Percentiles rank a stretch among this genome's conserved stretches.
Evolutionary conservation across 2,797 vertebrate species (phyloP).

Genomic region (Bradypodion pumilum): DNA sequence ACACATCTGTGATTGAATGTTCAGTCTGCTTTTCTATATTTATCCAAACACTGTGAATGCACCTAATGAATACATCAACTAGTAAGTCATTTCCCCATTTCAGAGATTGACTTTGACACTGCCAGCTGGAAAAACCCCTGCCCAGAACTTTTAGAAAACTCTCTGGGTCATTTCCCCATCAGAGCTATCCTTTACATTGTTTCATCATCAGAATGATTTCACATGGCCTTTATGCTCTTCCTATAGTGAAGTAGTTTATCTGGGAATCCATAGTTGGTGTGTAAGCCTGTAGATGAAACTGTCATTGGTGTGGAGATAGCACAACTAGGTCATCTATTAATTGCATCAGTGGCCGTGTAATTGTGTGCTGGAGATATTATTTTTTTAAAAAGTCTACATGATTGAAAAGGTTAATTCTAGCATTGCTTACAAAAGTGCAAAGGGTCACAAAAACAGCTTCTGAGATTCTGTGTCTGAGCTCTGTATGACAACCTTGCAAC

Average conservation of each 20-base stretch:
- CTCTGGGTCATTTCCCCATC: not conserved
- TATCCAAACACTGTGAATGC: not conserved
- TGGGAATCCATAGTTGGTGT: not conserved
- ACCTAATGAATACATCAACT: not conserved
- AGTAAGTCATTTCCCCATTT: not conserved
- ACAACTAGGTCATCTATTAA: not conserved
- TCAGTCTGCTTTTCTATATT: not conserved
- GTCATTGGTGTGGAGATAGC: not conserved
- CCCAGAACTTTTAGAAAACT: not conserved
- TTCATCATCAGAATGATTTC: not conserved
- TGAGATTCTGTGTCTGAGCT: slow-evolving; percentile 25
- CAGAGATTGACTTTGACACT: not conserved
- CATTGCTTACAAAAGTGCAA: not conserved
- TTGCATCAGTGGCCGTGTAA: not conserved
- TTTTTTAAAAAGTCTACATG: not conserved
- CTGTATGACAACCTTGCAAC: slow-evolving; percentile 22
- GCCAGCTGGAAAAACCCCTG: not conserved
- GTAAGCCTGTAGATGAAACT: not conserved
- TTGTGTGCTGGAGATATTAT: not conserved
- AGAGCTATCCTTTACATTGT: not conserved
- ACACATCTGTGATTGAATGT: too few species aligned
- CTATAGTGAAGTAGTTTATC: not conserved
- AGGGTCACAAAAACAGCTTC: not conserved
- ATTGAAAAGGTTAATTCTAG: not conserved
- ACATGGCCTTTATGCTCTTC: not conserved